These are phyloP conservation scores for Sitta europaea DNA, from an alignment of 2,113 vertebrate species.

Conservation along the genomic window DNA sequence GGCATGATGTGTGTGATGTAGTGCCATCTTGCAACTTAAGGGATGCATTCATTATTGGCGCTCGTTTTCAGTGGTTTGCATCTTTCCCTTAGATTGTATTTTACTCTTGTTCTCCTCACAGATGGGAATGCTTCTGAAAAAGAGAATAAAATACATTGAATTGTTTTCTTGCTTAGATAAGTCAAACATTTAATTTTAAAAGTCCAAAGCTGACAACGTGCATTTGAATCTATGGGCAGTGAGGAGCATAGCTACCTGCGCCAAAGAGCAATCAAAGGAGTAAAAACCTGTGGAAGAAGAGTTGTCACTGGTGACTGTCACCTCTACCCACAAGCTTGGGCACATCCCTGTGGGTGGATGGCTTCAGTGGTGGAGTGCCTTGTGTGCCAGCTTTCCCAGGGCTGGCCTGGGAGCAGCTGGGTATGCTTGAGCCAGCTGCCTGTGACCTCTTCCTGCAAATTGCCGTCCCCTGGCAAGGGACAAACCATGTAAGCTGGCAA, in stretches of 20 bases:
- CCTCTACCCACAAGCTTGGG: not conserved
- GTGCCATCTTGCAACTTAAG: not conserved
- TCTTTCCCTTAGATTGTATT: not conserved
- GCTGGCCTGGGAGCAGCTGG: not conserved
- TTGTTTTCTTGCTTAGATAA: not conserved
- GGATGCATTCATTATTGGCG: not conserved
- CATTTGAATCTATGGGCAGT: not conserved
- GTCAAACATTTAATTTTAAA: not conserved
- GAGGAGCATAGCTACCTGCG: not conserved
- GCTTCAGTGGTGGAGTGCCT: not conserved
- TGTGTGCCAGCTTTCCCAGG: not conserved
- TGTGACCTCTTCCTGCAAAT: not conserved
- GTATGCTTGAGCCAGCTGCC: rapidly evolving
- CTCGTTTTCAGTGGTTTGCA: not conserved
- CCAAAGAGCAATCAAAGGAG: not conserved
- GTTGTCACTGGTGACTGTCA: rapidly evolving
- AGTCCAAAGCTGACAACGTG: not conserved
- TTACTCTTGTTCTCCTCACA: not conserved
- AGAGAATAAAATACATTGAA: not conserved
- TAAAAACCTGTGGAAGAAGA: not conserved
- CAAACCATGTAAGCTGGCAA: rapidly evolving
- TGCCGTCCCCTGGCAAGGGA: not conserved
- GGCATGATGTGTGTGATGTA: not conserved
- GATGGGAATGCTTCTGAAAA: not conserved
- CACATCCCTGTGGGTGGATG: not conserved